phyloP scores from a whole-genome alignment of 2,797 vertebrate species.

The Eospalax fontanierii region DNA sequence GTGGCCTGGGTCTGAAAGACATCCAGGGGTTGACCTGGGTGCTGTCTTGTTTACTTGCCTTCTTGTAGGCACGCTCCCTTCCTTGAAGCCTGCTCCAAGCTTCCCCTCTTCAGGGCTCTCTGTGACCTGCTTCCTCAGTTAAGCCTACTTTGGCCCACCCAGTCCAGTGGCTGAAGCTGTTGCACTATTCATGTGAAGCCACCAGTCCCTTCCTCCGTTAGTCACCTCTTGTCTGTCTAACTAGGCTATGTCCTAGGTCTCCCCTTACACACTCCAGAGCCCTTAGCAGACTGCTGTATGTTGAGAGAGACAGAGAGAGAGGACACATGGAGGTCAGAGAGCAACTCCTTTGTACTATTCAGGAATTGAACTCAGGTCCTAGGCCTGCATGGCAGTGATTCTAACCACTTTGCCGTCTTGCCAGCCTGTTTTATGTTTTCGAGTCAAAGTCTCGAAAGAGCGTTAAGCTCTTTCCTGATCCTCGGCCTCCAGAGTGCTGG shows the following conservation, averaged over 20 bases:
- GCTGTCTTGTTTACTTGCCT: neutral
- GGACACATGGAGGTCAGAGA: too few relatives aligned
- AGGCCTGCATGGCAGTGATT: neutral
- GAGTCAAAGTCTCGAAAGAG: neutral
- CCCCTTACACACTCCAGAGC: too few relatives aligned
- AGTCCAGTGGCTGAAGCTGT: neutral
- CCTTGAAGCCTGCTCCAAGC: neutral
- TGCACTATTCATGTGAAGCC: too few relatives aligned
- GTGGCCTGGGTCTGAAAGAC: neutral
- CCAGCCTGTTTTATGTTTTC: neutral
- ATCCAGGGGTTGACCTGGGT: neutral
- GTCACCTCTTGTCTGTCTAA: too few relatives aligned
- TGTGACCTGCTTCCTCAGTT: rapidly evolving
- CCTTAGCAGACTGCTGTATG: neutral
- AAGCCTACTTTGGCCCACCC: neutral
- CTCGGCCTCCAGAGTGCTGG: too few relatives aligned
- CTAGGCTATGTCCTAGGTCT: too few relatives aligned
- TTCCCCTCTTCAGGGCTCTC: neutral
- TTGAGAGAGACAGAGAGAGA: too few relatives aligned
- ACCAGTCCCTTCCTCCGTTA: too few relatives aligned
- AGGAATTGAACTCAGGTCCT: neutral
- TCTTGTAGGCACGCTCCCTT: neutral
- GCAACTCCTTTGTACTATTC: neutral
- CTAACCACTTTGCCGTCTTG: neutral
- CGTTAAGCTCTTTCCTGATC: too few relatives aligned